Evolutionary conservation across 2,888 invertebrate species (phyloP), one percentile per base, ranked within the genome.

Genomic region (Slavum lentiscoides): DNA sequence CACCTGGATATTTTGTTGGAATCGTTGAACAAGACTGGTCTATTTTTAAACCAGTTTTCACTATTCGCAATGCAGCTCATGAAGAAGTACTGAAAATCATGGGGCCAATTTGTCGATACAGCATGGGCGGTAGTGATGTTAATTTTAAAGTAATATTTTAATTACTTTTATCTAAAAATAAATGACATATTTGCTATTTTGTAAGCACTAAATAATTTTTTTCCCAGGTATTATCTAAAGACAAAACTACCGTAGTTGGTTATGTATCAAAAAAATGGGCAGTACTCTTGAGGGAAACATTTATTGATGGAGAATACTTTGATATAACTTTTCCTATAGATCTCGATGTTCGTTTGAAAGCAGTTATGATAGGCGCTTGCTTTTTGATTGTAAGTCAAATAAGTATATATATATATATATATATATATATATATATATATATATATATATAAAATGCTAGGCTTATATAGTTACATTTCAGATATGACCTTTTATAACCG

Each of bases 241-340:
- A 95, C 86, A 94, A 93, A 5, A 89, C 90, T 82, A 90, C 90
- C 0, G 90, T 92, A 87, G 92, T 96, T 81, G 97, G 97, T 2
- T 91, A 91, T 86, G 96, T 97, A 84, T 92, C 93, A 0, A 96
- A 96, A 86, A 93, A 94, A 85, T 96, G 96, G 95, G 91, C 93
- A 0, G 96, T 96, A 0, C 85, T 95, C 69, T 89, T 91, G 1
- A 90, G 93, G 82, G 96, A 96, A 88, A 87, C 90, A 82, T 95
- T 95, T 86, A 94, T 95, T 0, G 94, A 95, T 87, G 89, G 94
- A 0, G 95, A 96, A 86, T 91, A 92, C 87, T 97, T 96, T 86
- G 95, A 95, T 39, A 92, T 97, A 82, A 91, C 91, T n/a, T 97
- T 97, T 86, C 97, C 97, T 0, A 89, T 93, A 89, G 95, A 96